Evolutionary conservation across 2,797 vertebrate genomes (phyloP), one percentile per base, ranked within the genome.

Genomic region (Eupleurogrammus muticus): DNA sequence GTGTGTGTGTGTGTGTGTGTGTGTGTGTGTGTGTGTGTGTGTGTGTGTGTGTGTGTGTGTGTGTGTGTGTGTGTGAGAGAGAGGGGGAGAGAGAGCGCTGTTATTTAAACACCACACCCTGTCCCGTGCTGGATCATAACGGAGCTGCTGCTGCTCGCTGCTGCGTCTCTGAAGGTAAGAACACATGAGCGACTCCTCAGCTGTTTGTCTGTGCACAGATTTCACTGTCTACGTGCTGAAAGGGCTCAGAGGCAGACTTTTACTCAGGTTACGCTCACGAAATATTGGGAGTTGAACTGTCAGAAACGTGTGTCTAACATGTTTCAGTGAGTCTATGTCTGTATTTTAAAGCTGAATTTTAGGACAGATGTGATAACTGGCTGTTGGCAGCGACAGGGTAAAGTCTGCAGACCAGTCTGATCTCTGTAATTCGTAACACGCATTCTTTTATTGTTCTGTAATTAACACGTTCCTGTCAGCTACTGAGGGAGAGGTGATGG

Each of bases 61-160:
- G 72, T 24, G 71, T 10, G 75, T 44, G 73, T 32, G 60, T 21
- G 70, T 46, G 66, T 42, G 83, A 69, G 49, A 48, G n/a, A n/a
- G n/a, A n/a, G n/a, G n/a, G n/a, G n/a, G n/a, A n/a, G n/a, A n/a
- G n/a, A n/a, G n/a, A n/a, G n/a, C n/a, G 63, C 40, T 77, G 67
- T 64, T 89, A 83, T 87, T 89, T 91, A 90, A 90, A 70, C 63
- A 70, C 85, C 89, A 84, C 90, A 83, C 90, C 90, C 89, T 53
- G 48, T 14, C 44, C 57, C 0, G 42, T 67, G 50, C 66, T 5
- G 69, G 77, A 28, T 69, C 81, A 84, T 78, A 87, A 79, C 84
- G 60, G 77, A 75, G 61, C 80, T 82, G 70, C 77, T 80, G 52
- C 63, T 46, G 70, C 73, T 77, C 68, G 58, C 77, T 70, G 69